phyloP scores from a whole-genome alignment of 1,140 invertebrate species.

The Drosophila tani region DNA sequence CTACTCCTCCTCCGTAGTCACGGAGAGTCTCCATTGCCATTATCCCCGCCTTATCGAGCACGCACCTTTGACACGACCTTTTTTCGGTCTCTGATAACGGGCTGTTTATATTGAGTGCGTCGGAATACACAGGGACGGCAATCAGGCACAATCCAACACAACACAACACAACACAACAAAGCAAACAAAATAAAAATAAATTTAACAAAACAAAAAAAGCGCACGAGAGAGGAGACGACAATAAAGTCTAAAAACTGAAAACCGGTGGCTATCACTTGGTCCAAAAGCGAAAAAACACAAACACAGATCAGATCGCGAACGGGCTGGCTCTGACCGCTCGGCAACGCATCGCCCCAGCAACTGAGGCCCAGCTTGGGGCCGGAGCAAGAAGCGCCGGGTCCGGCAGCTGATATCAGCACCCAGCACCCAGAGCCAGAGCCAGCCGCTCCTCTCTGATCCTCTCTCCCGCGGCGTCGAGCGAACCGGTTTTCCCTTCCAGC shows the following conservation, averaged over 20 bases:
- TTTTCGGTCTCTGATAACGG: constrained; percentile 40
- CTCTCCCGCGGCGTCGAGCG: constrained; percentile 5
- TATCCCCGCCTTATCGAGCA: constrained; percentile 47
- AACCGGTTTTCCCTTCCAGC: constrained; percentile 30
- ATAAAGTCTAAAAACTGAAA: constrained; percentile 6
- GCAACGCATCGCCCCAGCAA: constrained; percentile 35
- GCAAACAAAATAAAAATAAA: constrained; percentile 3
- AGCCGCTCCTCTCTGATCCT: background rate
- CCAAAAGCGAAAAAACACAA: background rate
- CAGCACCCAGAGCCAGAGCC: constrained; percentile 16
- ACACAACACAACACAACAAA: background rate
- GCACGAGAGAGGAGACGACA: constrained; percentile 8
- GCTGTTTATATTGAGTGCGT: constrained; percentile 21
- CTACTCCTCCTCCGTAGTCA: background rate
- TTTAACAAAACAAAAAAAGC: constrained; percentile 1
- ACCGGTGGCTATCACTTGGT: constrained; percentile 35
- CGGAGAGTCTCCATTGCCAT: background rate
- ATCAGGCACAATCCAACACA: background rate
- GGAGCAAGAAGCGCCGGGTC: constrained; percentile 29
- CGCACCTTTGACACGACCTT: constrained; percentile 66
- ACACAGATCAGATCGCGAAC: constrained; percentile 6
- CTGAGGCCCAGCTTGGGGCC: constrained; percentile 23
- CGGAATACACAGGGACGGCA: background rate
- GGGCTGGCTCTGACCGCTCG: constrained; percentile 35
- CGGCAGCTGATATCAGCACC: constrained; percentile 11